Base-by-base conservation (phyloP, 2,113 vertebrate species). In the Dromiciops gliroides region DNA sequence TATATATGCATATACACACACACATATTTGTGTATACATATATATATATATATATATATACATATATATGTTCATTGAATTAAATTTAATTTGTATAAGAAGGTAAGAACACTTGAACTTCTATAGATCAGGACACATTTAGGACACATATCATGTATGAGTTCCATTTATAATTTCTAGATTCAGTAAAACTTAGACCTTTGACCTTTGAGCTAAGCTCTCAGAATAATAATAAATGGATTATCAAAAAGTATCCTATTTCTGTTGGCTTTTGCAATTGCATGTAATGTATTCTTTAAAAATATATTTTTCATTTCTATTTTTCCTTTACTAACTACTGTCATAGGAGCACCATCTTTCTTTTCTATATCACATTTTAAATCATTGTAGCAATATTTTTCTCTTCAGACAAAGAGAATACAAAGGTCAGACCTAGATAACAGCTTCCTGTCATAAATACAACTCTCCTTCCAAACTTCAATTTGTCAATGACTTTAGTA, bases 281-380 rank as follows among this genome's bases (percentile, higher is more conserved):
- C 44, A 44, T n/a, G n/a, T n/a, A 90, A 90, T 24, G 56, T 90
- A 83, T 91, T 93, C 91, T 93, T 89, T 53, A 90, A 51, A 49
- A 60, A 91, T 2, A 0, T 3, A 49, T 90, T 24, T 75, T 89
- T 93, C 44, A 31, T 93, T 90, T 4, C n/a, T 60, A 56, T 50
- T 2, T 49, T 94, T 90, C 1, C 51, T 83, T 44, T 47, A 90
- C 5, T 44, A 24, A 22, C 51, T 90, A 53, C 6, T 28, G 51
- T 92, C 52, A 92, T 89, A 3, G 12, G 12, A 75, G 56, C 28
- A 10, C 53, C 56, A 52, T 92, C 11, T 93, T 93, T 52, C 50
- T 90, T 47, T 44, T 56, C 48, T 19, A 22, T 47, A n/a, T 22
- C 37, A 0, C 1, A 48, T 88, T 94, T 67, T 92, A 53, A 91